Percentiles rank a stretch among this genome's conserved stretches.
Evolutionary conservation across 2,113 vertebrate genomes (phyloP).

Genomic region (Pygoscelis antarcticus): DNA sequence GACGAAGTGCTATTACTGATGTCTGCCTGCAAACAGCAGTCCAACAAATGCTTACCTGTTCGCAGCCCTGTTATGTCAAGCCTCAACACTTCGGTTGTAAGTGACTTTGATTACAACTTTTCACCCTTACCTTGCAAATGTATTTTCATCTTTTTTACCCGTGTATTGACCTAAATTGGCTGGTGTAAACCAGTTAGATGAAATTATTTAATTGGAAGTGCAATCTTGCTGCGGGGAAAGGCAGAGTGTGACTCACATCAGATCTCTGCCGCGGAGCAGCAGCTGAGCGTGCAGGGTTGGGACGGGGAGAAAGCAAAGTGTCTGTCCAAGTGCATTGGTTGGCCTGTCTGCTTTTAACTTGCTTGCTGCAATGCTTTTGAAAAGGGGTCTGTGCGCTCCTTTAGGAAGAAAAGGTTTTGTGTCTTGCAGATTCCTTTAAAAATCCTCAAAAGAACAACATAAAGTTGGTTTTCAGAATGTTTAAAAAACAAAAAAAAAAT

Average conservation of each 20-base stretch:
- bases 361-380: neutral
- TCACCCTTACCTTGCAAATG: neutral
- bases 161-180: neutral
- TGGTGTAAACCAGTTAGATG: neutral
- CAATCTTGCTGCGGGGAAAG: neutral
- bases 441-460: neutral
- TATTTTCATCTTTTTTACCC: neutral
- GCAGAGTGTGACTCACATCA: neutral
- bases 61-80: slow-evolving; percentile 92
- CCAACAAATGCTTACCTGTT: slow-evolving; percentile 88
- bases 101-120: slow-evolving; percentile 32
- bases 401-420: neutral
- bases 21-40: slow-evolving; percentile 90
- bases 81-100: slow-evolving; percentile 96
- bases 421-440: neutral
- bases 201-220: neutral
- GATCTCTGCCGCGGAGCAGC: neutral
- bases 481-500: neutral
- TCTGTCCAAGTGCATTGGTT: neutral
- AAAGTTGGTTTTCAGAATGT: neutral
- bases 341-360: neutral
- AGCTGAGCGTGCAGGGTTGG: neutral
- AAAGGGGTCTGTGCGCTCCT: neutral
- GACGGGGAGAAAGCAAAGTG: neutral
- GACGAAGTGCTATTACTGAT: slow-evolving; percentile 89